Conservation (phyloP, 1,140 invertebrate species). For the Aphelinus certus region DNA sequence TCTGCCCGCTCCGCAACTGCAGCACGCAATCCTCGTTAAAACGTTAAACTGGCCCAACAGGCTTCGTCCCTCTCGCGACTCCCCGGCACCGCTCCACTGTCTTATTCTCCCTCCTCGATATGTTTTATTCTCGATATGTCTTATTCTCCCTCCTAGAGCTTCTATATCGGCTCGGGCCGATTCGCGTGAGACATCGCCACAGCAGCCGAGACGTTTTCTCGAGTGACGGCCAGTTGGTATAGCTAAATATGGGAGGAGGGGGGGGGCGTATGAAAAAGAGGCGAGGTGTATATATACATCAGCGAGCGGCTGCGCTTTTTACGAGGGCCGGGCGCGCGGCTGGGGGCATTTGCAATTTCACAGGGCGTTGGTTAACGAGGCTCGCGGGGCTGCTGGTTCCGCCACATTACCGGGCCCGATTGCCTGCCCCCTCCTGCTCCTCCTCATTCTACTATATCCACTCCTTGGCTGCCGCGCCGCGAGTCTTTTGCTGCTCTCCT, state of each 20-base stretch:
- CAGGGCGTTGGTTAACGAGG: constrained; percentile 64
- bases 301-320: constrained; percentile 23
- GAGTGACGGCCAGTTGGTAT: too few relatives aligned
- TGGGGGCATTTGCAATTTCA: constrained; percentile 62
- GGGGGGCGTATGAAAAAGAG: too few relatives aligned
- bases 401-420: constrained; percentile 64
- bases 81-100: too few relatives aligned
- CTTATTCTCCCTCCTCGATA: too few relatives aligned
- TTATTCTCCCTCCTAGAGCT: too few relatives aligned
- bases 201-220: too few relatives aligned
- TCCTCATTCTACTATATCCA: constrained; percentile 57
- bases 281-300: too few relatives aligned
- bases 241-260: too few relatives aligned
- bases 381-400: constrained; percentile 59
- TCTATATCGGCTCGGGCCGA: too few relatives aligned
- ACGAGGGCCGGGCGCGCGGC: constrained; percentile 26
- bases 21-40: constrained; percentile 39
- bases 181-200: too few relatives aligned
- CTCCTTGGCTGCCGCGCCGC: constrained; percentile 50
- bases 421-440: constrained; percentile 50
- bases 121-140: too few relatives aligned
- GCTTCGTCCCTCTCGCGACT: not conserved
- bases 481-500: not conserved
- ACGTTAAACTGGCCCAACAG: constrained; percentile 29
- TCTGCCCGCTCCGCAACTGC: constrained; percentile 30